Base-by-base conservation (phyloP, 2,797 vertebrate genomes). In the Sciurus carolinensis region DNA sequence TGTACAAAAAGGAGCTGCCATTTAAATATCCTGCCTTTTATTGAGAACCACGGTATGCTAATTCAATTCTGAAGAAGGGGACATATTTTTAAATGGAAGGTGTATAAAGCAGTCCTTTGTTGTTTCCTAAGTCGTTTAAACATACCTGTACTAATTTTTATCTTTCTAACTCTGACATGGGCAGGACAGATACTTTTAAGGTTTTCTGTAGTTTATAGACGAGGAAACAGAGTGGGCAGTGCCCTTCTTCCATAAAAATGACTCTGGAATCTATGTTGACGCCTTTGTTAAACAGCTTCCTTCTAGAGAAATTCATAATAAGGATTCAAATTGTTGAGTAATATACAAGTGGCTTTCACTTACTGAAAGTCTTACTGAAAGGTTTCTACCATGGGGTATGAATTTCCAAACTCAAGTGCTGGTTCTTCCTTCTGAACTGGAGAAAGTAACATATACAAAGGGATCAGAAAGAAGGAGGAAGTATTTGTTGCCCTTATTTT, bases 1-100 rank as follows among this genome's bases (percentile, higher is more conserved):
- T 82, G 52, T 33, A 79, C 22, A 75, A 82, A 85, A 76, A 75
- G 33, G 47, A 77, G 54, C 42, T 91, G n/a, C 4, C 39, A 30
- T 81, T 87, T 84, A 86, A 89, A 89, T 72, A 95, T 54, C 73
- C 64, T 47, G 69, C 20, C 75, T 75, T 88, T 87, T 91, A 93
- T 30, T 75, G 87, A 87, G 90, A 93, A 75, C 33, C 36, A 67
- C 50, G 0, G 39, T 18, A 44, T 36, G 52, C 0, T 44, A 76
- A 72, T 67, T 47, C 33, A 62, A 57, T 67, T 91, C 33, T 66
- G 18, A 72, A 84, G 50, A 62, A 67, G 15, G 36, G 62, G 12
- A 24, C 59, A 57, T 64, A 52, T 91, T 91, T 52, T 83, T 69
- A 95, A 50, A n/a, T 80, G 52, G 36, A 44, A 75, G 59, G 3